Evolutionary conservation across 2,797 vertebrate genomes (phyloP).

Genomic region (Microctenopoma steveboyesi): DNA sequence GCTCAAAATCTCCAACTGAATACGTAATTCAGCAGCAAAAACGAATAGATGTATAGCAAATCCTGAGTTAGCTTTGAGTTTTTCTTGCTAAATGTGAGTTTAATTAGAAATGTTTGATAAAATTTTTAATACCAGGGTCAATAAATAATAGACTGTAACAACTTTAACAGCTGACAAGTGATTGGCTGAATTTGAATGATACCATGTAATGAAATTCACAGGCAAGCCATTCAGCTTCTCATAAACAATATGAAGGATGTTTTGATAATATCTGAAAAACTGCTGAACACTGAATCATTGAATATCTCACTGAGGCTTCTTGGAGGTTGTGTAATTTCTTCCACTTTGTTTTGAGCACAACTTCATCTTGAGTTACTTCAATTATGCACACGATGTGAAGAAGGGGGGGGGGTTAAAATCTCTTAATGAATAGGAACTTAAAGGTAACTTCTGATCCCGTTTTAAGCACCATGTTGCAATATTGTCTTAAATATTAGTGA

Average conservation of each 20-base stretch:
- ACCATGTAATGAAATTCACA: constrained; percentile 2
- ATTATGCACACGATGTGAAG: background rate
- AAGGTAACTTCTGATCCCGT: background rate
- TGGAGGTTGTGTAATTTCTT: background rate
- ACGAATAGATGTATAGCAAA: constrained; percentile 39
- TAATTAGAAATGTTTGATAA: constrained; percentile 25
- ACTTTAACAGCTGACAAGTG: constrained; percentile 24
- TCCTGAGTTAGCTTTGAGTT: constrained; percentile 28
- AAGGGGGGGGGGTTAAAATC: background rate
- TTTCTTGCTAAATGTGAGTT: constrained; percentile 38
- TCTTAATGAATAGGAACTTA: background rate
- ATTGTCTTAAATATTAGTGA: background rate
- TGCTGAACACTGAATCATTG: constrained; percentile 25
- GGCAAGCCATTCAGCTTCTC: constrained; percentile 1
- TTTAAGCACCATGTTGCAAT: background rate
- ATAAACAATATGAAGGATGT: constrained; percentile 10
- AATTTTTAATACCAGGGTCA: constrained; percentile 28
- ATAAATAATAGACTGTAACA: constrained; percentile 11
- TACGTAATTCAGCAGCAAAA: constrained; percentile 12
- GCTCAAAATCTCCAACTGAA: constrained; percentile 13
- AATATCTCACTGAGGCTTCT: background rate
- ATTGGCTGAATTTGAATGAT: constrained; percentile 34
- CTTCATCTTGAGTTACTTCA: background rate
- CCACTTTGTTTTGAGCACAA: constrained; percentile 9
- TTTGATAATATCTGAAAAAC: constrained; percentile 10